Evolutionary conservation across 2,797 vertebrate genomes (phyloP).

Genomic region (Leucoraja ocellata): DNA sequence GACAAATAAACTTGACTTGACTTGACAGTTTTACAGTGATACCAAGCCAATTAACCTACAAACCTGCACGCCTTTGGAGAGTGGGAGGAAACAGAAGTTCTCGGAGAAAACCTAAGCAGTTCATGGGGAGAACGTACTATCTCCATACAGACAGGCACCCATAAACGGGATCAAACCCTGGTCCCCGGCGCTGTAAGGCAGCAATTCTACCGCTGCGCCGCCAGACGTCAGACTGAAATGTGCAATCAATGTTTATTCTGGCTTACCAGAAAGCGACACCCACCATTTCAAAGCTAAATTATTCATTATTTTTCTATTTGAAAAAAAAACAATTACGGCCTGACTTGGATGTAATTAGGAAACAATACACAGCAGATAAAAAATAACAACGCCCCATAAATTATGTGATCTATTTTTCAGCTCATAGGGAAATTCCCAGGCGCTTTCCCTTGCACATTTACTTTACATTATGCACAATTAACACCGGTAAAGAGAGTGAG

Average conservation of each 20-base stretch:
- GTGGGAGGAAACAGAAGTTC: too few relatives aligned
- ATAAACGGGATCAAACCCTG: too few relatives aligned
- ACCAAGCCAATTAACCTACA: too few relatives aligned
- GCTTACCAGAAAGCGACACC: background rate
- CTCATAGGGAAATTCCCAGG: background rate
- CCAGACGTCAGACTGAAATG: background rate
- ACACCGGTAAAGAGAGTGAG: background rate
- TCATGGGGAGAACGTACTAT: too few relatives aligned
- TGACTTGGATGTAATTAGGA: background rate
- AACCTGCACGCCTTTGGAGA: too few relatives aligned
- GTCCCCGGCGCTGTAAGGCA: too few relatives aligned
- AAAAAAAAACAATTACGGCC: background rate
- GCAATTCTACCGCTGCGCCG: too few relatives aligned
- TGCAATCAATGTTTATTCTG: background rate
- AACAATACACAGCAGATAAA: background rate
- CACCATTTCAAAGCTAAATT: background rate
- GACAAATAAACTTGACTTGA: too few relatives aligned
- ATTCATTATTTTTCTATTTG: background rate
- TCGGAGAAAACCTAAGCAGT: too few relatives aligned
- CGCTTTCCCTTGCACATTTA: background rate
- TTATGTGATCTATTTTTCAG: background rate
- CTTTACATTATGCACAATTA: constrained; percentile 1
- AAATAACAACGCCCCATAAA: background rate
- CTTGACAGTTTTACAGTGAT: too few relatives aligned
- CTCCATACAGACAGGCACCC: too few relatives aligned